Evolutionary conservation across 1,140 invertebrate genomes (phyloP), one percentile per base, ranked within the genome.

Genomic region (Papilio dardanus): DNA sequence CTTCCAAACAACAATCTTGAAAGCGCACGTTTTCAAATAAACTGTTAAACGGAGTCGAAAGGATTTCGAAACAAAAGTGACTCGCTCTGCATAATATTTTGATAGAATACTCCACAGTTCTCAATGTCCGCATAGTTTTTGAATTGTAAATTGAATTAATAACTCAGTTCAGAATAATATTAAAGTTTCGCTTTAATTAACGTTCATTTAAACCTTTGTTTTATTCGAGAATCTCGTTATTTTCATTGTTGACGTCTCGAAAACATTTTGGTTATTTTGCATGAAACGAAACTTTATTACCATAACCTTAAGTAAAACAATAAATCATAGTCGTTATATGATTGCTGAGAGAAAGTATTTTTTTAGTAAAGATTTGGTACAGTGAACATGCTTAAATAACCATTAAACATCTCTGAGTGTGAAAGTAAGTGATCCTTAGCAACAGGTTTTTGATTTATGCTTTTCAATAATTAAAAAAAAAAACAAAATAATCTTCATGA

Each of bases 121-220:
- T 62, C 54, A 62, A 62, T 62, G 54, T 62, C 24, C 54, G 54
- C 24, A 28, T 62, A 62, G 54, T 62, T 62, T 62, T 62, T 62
- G 54, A 62, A 62, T 62, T 62, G 54, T 62, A 62, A 62, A 62
- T 62, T 62, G 24, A 62, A 62, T 54, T 54, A 54, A 62, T 62
- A 62, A 62, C 54, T 62, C 54, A 62, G 54, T 62, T 62, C 54
- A 62, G 54, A 62, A 62, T 62, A 62, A 28, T 62, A 62, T 62
- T 62, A 62, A 62, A 62, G 54, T 28, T 62, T 62, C 30, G 54
- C 54, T 4, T 62, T 62, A 62, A 62, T 62, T 62, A 28, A 62
- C 54, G 54, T 62, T 62, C 54, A 28, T 58, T 58, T 24, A 58
- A 14, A 58, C 21, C 54, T 28, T 62, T 62, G 50, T 58, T 28